Base-by-base conservation (phyloP, 2,113 vertebrate species). In the Castor canadensis region DNA sequence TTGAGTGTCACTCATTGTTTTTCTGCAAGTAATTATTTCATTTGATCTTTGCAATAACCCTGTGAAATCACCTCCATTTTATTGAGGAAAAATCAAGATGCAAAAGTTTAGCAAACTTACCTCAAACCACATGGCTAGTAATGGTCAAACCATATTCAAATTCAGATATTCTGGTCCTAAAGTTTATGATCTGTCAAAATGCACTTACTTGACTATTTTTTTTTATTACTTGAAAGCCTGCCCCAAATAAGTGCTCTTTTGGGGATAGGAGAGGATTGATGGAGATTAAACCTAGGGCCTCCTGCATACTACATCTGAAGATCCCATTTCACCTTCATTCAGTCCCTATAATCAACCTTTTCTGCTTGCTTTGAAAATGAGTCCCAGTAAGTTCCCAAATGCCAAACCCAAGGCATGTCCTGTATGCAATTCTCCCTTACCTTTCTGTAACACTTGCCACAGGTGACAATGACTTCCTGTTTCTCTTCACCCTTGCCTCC, bases 331-430 rank as follows among this genome's bases (percentile, higher is more conserved):
- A n/a, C 8, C 77, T 35, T 8, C 26, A 84, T 38, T 58, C 26
- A 79, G 52, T 12, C 52, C 2, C 73, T 49, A 71, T 11, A 26
- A 45, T 71, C 52, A 93, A 69, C 12, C 1, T 11, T 43, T 56
- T 91, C 24, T 52, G 24, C 10, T 84, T 77, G 13, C 47, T 87
- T 83, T 87, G 45, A 89, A 87, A 94, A 89, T 69, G 28, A 95
- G 82, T 30, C 5, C 56, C n/a, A 83, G 9, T 19, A 83, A 72
- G 6, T 49, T 10, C 17, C 13, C 19, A 77, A 76, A 87, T 60
- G 43, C 15, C 45, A 77, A 86, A 45, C 15, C 52, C 47, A 86
- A 76, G 45, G 38, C 2, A 10, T 58, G 26, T 20, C 49, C 43
- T 52, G 4, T 40, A 76, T 20, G 92, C 79, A 83, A 84, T 28